Conservation (phyloP, 2,797 vertebrate genomes). For the Enoplosus armatus region DNA sequence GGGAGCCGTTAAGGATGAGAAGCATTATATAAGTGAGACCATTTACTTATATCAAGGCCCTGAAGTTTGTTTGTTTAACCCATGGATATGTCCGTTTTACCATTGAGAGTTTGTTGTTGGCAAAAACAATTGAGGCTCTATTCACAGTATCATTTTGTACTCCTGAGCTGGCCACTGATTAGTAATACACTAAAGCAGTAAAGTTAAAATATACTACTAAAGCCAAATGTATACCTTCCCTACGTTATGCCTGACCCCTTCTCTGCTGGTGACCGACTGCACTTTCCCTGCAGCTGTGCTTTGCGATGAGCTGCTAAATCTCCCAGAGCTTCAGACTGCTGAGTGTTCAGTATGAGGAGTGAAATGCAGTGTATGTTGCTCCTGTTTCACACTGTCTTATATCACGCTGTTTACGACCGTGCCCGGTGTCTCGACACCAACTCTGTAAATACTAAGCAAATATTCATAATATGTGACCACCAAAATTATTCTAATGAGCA, state of each 20-base stretch:
- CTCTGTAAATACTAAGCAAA: not conserved
- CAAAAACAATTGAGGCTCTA: too few species aligned
- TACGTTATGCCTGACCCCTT: conserved; percentile 26
- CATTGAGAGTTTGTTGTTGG: too few species aligned
- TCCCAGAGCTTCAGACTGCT: conserved; percentile 36
- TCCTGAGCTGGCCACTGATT: not conserved
- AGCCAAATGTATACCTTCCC: conserved; percentile 18
- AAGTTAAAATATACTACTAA: not conserved
- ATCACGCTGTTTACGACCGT: not conserved
- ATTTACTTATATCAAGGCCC: too few species aligned
- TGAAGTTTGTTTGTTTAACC: too few species aligned
- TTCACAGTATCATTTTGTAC: not conserved
- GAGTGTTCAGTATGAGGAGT: conserved; percentile 5
- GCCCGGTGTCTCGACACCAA: not conserved
- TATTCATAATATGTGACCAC: not conserved
- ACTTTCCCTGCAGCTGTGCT: conserved; percentile 14
- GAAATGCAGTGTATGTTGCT: not conserved
- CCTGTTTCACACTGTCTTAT: not conserved
- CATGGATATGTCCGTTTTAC: not conserved
- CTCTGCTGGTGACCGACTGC: conserved; percentile 11
- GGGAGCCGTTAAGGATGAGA: too few species aligned
- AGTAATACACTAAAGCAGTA: not conserved
- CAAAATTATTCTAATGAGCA: not conserved
- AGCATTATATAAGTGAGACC: too few species aligned
- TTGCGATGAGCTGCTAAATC: conserved; percentile 34